Evolutionary conservation across 2,797 vertebrate species (phyloP).

Genomic region (Glossophaga mutica): DNA sequence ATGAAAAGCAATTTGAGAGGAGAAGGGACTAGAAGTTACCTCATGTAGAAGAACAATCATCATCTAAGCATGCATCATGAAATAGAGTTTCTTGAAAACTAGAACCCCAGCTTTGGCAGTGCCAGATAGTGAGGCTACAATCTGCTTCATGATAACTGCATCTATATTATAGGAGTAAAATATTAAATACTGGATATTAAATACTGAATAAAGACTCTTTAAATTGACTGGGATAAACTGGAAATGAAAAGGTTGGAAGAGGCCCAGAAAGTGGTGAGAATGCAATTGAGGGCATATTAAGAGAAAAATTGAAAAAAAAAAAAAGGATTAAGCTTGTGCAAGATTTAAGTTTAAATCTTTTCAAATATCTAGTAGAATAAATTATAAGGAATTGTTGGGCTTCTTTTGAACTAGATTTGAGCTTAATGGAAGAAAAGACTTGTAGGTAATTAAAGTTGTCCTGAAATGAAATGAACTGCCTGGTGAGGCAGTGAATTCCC

Average conservation of each 20-base stretch:
- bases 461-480: slow-evolving; percentile 13
- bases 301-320: background rate
- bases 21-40: background rate
- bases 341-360: background rate
- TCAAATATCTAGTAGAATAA: background rate
- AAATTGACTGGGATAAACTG: background rate
- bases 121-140: too few relatives aligned
- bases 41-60: background rate
- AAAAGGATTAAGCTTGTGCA: background rate
- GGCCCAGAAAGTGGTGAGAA: background rate
- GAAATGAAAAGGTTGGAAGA: background rate
- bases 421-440: slow-evolving; percentile 54
- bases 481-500: background rate
- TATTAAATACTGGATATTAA: background rate
- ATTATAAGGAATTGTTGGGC: background rate
- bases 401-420: background rate
- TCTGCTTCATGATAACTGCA: background rate
- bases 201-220: background rate
- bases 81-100: background rate
- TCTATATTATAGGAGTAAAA: background rate
- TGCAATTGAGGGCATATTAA: background rate
- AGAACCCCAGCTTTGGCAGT: background rate
- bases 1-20: background rate
- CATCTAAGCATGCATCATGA: background rate
- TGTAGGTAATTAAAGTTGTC: slow-evolving; percentile 34